These are phyloP conservation scores for Phoebastria nigripes DNA, from an alignment of 2,797 vertebrate genomes.

Conservation along the genomic window DNA sequence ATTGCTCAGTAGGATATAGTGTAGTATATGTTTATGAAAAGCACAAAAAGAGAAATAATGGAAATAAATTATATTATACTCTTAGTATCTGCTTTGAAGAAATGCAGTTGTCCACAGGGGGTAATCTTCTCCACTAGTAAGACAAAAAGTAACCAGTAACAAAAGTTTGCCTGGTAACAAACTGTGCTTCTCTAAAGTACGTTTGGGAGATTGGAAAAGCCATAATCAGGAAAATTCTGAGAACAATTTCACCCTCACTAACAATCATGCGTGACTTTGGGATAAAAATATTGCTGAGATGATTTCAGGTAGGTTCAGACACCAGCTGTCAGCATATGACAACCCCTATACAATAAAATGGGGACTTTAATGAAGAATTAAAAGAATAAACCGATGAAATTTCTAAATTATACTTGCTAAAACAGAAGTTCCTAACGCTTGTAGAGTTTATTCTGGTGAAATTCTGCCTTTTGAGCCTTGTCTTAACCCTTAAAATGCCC, in stretches of 20 bases:
- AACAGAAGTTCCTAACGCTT: not conserved
- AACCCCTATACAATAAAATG: not conserved
- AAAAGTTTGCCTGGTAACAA: not conserved
- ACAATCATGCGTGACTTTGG: not conserved
- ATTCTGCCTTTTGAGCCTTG: not conserved
- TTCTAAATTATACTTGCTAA: not conserved
- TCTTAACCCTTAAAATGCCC: not conserved
- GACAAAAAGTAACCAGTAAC: not conserved
- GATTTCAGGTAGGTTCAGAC: not conserved
- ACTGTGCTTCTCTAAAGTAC: not conserved
- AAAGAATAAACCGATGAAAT: not conserved
- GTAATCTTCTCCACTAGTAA: not conserved
- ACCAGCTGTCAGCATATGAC: not conserved
- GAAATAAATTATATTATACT: not conserved
- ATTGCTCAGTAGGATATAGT: not conserved
- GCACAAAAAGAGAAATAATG: not conserved
- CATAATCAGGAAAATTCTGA: not conserved
- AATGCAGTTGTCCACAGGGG: not conserved
- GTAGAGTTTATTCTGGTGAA: not conserved
- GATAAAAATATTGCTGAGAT: not conserved
- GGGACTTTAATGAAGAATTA: not conserved
- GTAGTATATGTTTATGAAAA: not conserved
- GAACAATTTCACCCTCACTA: not conserved
- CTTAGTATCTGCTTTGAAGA: not conserved
- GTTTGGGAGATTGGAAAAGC: not conserved